Conservation (phyloP, 2,113 vertebrate genomes). For the Phyllostomus discolor region DNA sequence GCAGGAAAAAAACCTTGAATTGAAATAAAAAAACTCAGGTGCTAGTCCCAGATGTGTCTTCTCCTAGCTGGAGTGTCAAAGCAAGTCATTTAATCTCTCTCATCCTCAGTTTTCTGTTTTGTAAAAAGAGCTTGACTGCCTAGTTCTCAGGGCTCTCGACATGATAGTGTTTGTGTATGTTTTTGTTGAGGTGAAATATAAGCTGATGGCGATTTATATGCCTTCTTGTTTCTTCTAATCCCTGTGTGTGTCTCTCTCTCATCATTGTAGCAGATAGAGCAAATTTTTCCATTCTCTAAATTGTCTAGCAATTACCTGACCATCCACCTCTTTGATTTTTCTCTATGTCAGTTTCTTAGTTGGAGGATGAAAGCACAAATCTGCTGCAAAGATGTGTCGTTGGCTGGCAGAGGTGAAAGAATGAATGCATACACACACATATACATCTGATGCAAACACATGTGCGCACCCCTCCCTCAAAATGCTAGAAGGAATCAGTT, state of each 20-base stretch:
- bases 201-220: not conserved
- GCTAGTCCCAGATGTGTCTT: not conserved
- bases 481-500: constrained; percentile 62
- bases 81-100: not conserved
- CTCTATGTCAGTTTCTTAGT: not conserved
- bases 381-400: not conserved
- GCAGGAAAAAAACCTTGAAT: not conserved
- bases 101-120: not conserved
- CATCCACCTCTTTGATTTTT: not conserved
- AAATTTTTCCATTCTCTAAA: not conserved
- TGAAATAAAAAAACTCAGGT: not conserved
- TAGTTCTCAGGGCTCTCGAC: not conserved
- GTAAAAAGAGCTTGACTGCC: not conserved
- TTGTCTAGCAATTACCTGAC: not conserved
- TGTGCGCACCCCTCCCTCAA: constrained; percentile 11
- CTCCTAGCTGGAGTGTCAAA: not conserved
- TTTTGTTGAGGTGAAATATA: not conserved
- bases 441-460: not conserved
- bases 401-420: not conserved
- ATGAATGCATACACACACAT: not conserved
- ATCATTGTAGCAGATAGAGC: not conserved
- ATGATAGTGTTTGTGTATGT: not conserved
- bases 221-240: not conserved
- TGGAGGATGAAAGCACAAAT: not conserved
- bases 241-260: not conserved